Base-by-base conservation (phyloP, 2,113 vertebrate species). In the Cacatua alba region DNA sequence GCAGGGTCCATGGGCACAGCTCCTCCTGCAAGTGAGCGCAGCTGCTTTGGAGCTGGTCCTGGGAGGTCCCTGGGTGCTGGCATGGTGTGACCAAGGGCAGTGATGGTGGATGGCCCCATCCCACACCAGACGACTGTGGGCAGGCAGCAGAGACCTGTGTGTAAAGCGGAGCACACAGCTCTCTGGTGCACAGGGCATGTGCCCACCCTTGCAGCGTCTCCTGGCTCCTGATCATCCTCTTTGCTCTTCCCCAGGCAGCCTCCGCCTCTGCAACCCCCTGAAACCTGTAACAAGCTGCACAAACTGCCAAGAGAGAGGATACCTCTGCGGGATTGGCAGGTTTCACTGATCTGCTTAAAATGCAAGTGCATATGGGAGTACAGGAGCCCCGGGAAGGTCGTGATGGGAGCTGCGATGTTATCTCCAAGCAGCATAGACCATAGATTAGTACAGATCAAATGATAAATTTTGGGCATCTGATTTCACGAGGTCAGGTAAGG, bases 21-120 rank as follows among this genome's bases (percentile, higher is more conserved):
- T 24, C 24, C 37, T 44, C 28, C 43, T 10, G 37, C 39, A 7
- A 29, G 17, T 1, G 1, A 64, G 43, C 2, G 1, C 0, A 8
- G 21, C 21, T 19, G 51, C 7, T 53, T 53, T 51, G 11, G 53
- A n/a, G 16, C 31, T 1, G 0, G 24, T 16, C 41, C 35, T 7
- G 41, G 41, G 41, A 41, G 41, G 41, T 41, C 41, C 13, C 41
- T 41, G 12, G 28, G 16, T 2, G 1, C 41, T 0, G 4, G 13
- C 0, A 4, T 8, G 28, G 15, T 3, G 13, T 6, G 18, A 23
- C 37, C 1, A 2, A 6, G 16, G 62, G 43, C 10, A 1, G 18
- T 8, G 49, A 29, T 8, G 3, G 46, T 29, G 2, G 10, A 2
- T 11, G 46, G 51, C 18, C 68, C 44, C 10, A 5, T 28, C 21